Evolutionary conservation across 2,113 vertebrate species (phyloP).

Genomic region (Prietella phreatophila): DNA sequence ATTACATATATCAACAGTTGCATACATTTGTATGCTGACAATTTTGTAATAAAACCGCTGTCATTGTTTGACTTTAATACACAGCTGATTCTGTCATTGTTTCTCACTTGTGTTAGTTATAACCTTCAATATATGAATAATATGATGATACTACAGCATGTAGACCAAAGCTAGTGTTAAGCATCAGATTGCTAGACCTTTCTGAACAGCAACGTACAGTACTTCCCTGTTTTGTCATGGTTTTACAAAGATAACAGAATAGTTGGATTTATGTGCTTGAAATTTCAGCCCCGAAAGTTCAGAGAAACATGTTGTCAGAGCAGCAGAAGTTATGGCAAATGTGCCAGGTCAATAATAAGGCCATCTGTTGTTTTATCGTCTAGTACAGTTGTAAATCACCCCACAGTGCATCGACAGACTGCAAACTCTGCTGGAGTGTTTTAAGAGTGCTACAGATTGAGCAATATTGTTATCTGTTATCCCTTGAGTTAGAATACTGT

Average conservation of each 20-base stretch:
- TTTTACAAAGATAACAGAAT: background rate
- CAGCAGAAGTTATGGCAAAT: conserved; percentile 26
- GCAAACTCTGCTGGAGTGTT: conserved; percentile 49
- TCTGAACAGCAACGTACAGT: background rate
- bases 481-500: conserved; percentile 26
- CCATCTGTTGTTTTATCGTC: conserved; percentile 55
- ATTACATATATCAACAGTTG: background rate
- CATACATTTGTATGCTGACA: background rate
- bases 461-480: conserved; percentile 41
- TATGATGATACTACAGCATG: background rate
- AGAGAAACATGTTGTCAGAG: conserved; percentile 41
- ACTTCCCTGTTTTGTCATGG: background rate
- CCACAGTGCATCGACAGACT: conserved; percentile 40
- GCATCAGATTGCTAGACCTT: background rate
- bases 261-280: conserved; percentile 22
- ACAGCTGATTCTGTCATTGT: background rate
- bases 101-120: background rate
- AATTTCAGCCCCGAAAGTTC: conserved; percentile 5
- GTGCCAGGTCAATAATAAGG: conserved; percentile 26
- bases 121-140: background rate
- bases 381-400: conserved; percentile 37
- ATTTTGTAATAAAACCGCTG: background rate
- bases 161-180: background rate
- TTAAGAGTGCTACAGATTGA: conserved; percentile 43
- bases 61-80: background rate